Evolutionary conservation across 2,888 invertebrate genomes (phyloP).

Genomic region (Polyommatus iphigenia): DNA sequence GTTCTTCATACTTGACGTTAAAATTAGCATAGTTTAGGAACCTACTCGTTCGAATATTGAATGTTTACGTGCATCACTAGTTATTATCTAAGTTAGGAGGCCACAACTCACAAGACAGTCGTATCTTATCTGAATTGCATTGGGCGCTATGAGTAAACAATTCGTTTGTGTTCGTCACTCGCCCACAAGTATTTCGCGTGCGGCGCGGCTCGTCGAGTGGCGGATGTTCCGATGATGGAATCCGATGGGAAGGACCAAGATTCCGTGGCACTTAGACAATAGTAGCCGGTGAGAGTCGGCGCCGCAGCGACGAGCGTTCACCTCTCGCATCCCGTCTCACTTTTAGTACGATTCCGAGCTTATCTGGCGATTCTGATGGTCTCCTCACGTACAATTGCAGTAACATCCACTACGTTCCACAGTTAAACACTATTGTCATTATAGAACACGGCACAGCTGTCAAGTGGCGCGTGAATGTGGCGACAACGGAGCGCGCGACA

Average conservation of each 20-base stretch:
- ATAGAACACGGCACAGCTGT: constrained; percentile 69
- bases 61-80: background rate
- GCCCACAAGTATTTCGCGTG: constrained; percentile 60
- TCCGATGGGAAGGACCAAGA: constrained; percentile 78
- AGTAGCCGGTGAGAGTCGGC: constrained; percentile 77
- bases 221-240: constrained; percentile 74
- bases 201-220: constrained; percentile 64
- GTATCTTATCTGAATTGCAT: constrained; percentile 67
- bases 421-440: constrained; percentile 62
- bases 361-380: constrained; percentile 46
- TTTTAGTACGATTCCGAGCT: constrained; percentile 53
- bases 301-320: constrained; percentile 78
- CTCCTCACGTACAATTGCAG: constrained; percentile 57
- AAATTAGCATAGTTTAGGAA: constrained; percentile 12
- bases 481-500: constrained; percentile 49
- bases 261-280: constrained; percentile 79
- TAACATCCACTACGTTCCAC: constrained; percentile 68
- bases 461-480: constrained; percentile 73
- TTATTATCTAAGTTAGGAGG: constrained; percentile 2
- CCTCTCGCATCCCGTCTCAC: constrained; percentile 71
- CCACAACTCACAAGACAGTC: constrained; percentile 44
- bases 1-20: background rate
- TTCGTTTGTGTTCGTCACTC: constrained; percentile 56
- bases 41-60: background rate
- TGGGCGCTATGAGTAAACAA: constrained; percentile 49